These are phyloP conservation scores for Lepidurus packardi DNA, from an alignment of 1,140 invertebrate species.

Conservation along the genomic window DNA sequence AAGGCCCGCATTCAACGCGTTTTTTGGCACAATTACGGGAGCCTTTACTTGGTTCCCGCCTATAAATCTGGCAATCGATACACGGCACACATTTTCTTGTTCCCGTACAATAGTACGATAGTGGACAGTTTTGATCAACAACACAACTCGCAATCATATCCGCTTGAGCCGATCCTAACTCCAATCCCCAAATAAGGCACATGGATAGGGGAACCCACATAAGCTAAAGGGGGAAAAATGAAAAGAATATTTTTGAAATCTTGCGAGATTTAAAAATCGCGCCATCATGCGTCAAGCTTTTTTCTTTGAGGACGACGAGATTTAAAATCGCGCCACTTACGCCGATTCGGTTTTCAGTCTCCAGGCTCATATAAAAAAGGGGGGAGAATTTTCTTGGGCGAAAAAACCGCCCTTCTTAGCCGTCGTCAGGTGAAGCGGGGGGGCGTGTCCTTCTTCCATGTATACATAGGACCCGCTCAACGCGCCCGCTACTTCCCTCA, in stretches of 20 bases:
- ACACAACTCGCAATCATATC: background rate
- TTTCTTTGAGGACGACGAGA: too few relatives aligned
- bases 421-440: conserved; percentile 12
- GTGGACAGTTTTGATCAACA: background rate
- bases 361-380: background rate
- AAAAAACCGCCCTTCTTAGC: background rate
- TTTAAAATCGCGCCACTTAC: too few relatives aligned
- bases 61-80: background rate
- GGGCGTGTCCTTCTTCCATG: background rate
- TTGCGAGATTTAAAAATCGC: too few relatives aligned
- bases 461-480: background rate
- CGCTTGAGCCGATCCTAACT: too few relatives aligned
- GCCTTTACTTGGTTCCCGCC: background rate
- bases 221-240: too few relatives aligned
- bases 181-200: too few relatives aligned
- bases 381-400: background rate
- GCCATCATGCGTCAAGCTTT: too few relatives aligned
- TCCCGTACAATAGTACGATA: background rate
- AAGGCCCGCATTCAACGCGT: background rate
- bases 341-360: background rate
- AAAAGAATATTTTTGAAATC: too few relatives aligned
- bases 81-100: background rate
- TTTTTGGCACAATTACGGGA: background rate
- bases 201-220: too few relatives aligned
- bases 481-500: conserved; percentile 12